A percentile compares a stretch with the other conserved stretches of the same genome.
phyloP scores from a whole-genome alignment of 2,888 invertebrate genomes.

The Iselma pallidipennis region DNA sequence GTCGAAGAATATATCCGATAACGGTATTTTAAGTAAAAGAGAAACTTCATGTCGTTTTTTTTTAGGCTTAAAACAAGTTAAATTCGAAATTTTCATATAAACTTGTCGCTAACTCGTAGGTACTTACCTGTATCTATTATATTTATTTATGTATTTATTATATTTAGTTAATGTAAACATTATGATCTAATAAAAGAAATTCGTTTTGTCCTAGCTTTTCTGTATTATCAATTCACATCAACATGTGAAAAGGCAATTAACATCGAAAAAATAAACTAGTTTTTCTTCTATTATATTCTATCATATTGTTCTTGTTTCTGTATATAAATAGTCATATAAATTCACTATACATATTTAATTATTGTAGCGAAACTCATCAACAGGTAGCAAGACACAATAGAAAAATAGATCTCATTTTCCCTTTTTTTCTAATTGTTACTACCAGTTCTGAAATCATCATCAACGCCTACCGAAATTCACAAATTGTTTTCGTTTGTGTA shows the following conservation, averaged over 20 bases:
- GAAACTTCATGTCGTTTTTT: neutral
- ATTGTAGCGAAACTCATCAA: too few species aligned
- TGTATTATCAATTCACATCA: neutral
- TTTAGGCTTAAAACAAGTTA: too few species aligned
- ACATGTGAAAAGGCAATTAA: neutral
- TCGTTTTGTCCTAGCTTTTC: neutral
- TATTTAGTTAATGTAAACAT: neutral
- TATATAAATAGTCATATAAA: neutral
- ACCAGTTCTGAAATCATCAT: neutral
- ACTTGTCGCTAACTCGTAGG: too few species aligned
- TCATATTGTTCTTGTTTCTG: neutral
- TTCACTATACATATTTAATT: neutral
- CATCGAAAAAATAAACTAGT: neutral
- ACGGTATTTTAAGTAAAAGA: neutral
- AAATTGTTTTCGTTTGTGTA: neutral
- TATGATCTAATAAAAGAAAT: neutral
- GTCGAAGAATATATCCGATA: neutral
- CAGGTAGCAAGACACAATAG: neutral
- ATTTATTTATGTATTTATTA: neutral
- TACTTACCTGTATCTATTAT: too few species aligned
- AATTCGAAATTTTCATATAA: too few species aligned
- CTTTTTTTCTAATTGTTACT: neutral
- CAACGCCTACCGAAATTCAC: neutral
- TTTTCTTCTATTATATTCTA: neutral
- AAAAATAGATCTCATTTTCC: neutral